A percentile compares a stretch with the other conserved stretches of the same genome.
Conservation (phyloP, 2,113 vertebrate genomes). For the Corythornis vintsioides region DNA sequence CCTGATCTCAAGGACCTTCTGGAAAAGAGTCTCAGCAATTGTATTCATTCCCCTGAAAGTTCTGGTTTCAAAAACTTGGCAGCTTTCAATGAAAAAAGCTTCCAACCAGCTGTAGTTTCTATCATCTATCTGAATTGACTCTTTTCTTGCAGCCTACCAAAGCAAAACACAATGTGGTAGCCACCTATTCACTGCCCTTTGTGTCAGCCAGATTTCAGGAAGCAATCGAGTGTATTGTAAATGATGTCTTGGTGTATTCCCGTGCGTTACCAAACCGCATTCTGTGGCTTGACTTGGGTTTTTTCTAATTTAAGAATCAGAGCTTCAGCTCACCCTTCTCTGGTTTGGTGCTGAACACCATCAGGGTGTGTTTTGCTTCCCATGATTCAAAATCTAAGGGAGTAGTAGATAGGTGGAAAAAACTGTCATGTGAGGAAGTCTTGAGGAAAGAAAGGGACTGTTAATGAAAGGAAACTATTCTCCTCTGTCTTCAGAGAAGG, state of each 20-base stretch:
- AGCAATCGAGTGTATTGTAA: neutral
- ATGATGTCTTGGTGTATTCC: neutral
- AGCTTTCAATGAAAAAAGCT: slow-evolving; percentile 1
- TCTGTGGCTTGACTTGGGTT: neutral
- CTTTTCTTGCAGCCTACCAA: slow-evolving; percentile 4
- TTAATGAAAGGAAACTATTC: neutral
- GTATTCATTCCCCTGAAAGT: neutral
- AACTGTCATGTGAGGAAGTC: neutral
- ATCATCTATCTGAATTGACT: neutral
- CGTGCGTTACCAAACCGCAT: neutral
- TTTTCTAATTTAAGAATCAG: slow-evolving; percentile 39
- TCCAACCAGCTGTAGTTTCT: neutral
- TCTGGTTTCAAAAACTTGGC: slow-evolving; percentile 9
- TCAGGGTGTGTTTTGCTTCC: neutral
- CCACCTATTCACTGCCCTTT: slow-evolving; percentile 25
- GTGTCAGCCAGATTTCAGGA: slow-evolving; percentile 3
- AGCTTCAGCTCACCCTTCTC: neutral
- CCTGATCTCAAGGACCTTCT: neutral
- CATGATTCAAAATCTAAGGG: neutral
- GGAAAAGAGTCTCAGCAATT: neutral
- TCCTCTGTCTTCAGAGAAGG: neutral
- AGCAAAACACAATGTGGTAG: slow-evolving; percentile 5
- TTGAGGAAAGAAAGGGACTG: neutral
- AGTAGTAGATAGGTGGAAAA: neutral
- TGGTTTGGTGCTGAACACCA: neutral